Conservation (phyloP, 2,797 vertebrate species). For the Phoeniculus purpureus region DNA sequence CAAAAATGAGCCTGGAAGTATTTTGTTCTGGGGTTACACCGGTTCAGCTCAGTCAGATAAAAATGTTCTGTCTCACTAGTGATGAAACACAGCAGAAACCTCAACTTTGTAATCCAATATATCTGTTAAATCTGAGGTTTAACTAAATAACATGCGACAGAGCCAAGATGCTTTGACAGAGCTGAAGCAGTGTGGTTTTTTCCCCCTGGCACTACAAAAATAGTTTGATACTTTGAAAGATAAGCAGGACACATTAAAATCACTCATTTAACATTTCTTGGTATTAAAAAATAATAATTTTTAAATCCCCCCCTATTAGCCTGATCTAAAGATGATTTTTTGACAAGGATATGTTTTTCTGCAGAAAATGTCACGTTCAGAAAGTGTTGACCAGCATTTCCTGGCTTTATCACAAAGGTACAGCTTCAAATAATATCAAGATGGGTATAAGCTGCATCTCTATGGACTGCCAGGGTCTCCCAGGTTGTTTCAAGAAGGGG, state of each 20-base stretch:
- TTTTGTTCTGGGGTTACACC: not conserved
- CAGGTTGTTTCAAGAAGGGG: fast-evolving
- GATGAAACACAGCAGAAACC: not conserved
- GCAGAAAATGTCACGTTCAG: not conserved
- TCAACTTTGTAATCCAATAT: not conserved
- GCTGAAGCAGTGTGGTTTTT: not conserved
- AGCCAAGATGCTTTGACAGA: not conserved
- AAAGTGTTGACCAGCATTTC: not conserved
- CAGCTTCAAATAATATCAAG: not conserved
- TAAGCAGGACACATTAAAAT: not conserved
- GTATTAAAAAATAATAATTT: not conserved
- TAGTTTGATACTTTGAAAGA: not conserved
- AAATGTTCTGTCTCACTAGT: not conserved
- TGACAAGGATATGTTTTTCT: not conserved
- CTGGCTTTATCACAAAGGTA: not conserved
- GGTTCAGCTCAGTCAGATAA: not conserved
- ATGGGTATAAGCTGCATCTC: not conserved
- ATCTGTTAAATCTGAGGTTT: not conserved
- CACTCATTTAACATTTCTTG: not conserved
- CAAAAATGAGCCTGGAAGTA: not conserved
- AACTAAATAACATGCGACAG: not conserved
- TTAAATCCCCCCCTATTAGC: not conserved
- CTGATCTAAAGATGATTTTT: not conserved
- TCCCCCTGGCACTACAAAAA: not conserved
- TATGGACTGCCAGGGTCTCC: fast-evolving